phyloP scores from a whole-genome alignment of 2,888 invertebrate species.

The Eupithecia pulchellata region DNA sequence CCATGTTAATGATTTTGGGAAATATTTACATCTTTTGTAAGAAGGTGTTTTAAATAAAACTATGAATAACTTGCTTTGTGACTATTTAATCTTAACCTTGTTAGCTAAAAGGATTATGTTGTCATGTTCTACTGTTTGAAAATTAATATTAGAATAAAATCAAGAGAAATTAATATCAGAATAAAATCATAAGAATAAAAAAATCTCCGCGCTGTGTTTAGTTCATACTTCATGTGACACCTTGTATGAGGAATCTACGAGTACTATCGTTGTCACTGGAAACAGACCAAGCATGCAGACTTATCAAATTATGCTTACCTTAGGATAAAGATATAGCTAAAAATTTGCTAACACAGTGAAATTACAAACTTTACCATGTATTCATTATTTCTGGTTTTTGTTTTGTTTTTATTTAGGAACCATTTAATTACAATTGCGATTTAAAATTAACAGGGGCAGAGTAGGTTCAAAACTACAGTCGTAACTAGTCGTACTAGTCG shows the following conservation, averaged over 20 bases:
- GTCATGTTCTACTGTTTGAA: too few species aligned
- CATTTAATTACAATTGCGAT: too few species aligned
- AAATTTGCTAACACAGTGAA: not conserved
- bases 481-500: too few species aligned
- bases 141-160: not conserved
- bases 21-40: not conserved
- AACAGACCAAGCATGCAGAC: not conserved
- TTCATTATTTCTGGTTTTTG: too few species aligned
- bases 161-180: not conserved
- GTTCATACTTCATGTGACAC: not conserved
- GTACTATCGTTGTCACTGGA: not conserved
- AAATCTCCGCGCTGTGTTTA: not conserved
- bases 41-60: not conserved
- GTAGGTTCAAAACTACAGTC: not conserved
- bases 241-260: not conserved
- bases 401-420: too few species aligned
- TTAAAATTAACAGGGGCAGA: too few species aligned
- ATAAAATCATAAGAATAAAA: not conserved
- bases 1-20: constrained; percentile 37
- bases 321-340: not conserved
- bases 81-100: too few species aligned
- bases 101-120: too few species aligned
- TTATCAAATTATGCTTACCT: not conserved
- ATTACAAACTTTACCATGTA: too few species aligned
- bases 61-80: not conserved